Percentiles rank a stretch among this genome's conserved stretches.
phyloP scores from a whole-genome alignment of 2,888 invertebrate species.

The Dexiosoma caninum region DNA sequence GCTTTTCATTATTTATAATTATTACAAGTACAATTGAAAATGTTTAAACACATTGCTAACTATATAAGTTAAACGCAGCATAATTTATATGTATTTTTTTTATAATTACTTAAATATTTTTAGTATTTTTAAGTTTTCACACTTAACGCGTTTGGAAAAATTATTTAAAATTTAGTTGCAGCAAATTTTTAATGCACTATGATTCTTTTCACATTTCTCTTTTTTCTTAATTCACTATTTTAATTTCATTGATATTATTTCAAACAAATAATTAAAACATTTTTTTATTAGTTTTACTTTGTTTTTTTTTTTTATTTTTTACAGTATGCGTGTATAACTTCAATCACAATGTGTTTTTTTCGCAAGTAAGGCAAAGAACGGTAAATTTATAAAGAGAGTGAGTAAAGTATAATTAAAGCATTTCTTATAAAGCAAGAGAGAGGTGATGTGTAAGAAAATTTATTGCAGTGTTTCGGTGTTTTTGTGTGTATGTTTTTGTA shows the following conservation, averaged over 20 bases:
- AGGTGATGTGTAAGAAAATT: not conserved
- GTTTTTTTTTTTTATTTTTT: not conserved
- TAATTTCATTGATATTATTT: not conserved
- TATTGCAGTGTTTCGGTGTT: not conserved
- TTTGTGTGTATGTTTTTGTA: not conserved
- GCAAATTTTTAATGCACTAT: too few relatives aligned
- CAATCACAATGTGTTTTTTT: slow-evolving; percentile 58
- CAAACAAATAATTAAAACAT: not conserved
- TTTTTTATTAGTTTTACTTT: not conserved
- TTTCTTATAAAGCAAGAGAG: not conserved
- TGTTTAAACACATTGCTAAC: not conserved
- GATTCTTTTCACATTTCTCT: not conserved
- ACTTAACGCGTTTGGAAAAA: not conserved
- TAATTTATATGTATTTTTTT: not conserved
- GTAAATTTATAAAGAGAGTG: slow-evolving; percentile 16
- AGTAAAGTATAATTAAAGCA: not conserved
- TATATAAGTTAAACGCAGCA: not conserved
- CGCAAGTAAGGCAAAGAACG: slow-evolving; percentile 58
- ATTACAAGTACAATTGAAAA: not conserved
- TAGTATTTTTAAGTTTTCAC: not conserved
- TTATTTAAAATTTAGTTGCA: too few relatives aligned
- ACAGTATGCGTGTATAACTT: slow-evolving; percentile 46
- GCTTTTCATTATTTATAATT: too few relatives aligned
- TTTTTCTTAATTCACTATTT: not conserved
- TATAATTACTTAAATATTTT: not conserved